phyloP scores from a whole-genome alignment of 2,113 vertebrate species.

The Podilymbus podiceps region DNA sequence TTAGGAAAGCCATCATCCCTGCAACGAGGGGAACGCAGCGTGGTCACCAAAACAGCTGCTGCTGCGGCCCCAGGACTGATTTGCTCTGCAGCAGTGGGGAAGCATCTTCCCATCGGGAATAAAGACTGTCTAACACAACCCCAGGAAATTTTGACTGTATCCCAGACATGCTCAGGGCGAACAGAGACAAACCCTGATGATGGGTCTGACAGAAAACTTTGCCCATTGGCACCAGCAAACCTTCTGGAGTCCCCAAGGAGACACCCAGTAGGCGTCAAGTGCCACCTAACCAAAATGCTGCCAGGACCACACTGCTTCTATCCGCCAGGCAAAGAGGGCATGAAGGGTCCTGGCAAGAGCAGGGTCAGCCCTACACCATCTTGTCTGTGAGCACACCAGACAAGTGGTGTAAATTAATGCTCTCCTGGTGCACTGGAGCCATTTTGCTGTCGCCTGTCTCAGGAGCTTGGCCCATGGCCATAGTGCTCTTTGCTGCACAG shows the following conservation, averaged over 20 bases:
- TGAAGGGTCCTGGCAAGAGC: neutral
- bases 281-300: neutral
- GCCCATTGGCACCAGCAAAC: neutral
- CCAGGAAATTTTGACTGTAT: neutral
- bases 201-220: neutral
- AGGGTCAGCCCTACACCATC: accelerated
- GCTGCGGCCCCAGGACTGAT: neutral
- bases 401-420: neutral
- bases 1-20: neutral
- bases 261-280: accelerated
- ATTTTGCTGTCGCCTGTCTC: neutral
- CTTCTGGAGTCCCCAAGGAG: neutral
- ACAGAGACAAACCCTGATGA: neutral
- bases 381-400: neutral
- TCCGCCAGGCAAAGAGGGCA: accelerated
- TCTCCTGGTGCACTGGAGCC: neutral
- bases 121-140: neutral
- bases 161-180: accelerated
- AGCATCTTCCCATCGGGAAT: neutral
- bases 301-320: neutral
- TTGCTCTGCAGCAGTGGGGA: neutral
- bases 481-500: neutral
- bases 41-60: neutral
- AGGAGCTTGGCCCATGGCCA: neutral
- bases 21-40: accelerated